phyloP scores from a whole-genome alignment of 2,797 vertebrate species.

The Cossypha polioptera region DNA sequence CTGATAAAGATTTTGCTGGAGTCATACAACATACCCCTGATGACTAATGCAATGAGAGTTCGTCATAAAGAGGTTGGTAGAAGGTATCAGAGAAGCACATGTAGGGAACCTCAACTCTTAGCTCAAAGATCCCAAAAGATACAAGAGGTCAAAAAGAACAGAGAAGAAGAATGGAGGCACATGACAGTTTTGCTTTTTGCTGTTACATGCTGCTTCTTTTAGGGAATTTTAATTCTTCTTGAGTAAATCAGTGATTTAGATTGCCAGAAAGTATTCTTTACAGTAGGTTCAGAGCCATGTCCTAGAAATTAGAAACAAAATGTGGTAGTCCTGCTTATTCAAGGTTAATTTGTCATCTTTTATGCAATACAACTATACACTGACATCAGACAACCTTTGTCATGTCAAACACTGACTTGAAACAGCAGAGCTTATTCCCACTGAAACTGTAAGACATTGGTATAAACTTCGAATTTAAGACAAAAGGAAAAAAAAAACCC shows the following conservation, averaged over 20 bases:
- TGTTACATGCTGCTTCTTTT: neutral
- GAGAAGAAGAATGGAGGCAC: neutral
- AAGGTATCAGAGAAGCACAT: rapidly evolving
- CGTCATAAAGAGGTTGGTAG: neutral
- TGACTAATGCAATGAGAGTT: neutral
- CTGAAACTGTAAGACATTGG: rapidly evolving
- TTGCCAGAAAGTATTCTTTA: neutral
- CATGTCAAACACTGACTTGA: neutral
- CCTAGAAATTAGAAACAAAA: neutral
- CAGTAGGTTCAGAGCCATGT: neutral
- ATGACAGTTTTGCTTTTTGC: neutral
- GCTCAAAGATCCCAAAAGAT: neutral
- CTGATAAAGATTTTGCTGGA: neutral
- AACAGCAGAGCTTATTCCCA: neutral
- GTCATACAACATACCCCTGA: neutral
- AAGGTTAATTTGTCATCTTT: neutral
- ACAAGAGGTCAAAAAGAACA: neutral
- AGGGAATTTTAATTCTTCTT: neutral
- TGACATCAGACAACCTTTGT: neutral
- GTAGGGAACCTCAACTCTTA: neutral
- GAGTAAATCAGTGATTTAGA: neutral
- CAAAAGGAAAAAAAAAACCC: neutral
- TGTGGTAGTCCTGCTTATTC: neutral
- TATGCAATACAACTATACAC: neutral
- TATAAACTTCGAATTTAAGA: neutral